These are phyloP conservation scores for Gymnarchus niloticus DNA, from an alignment of 2,113 vertebrate genomes.

Conservation along the genomic window DNA sequence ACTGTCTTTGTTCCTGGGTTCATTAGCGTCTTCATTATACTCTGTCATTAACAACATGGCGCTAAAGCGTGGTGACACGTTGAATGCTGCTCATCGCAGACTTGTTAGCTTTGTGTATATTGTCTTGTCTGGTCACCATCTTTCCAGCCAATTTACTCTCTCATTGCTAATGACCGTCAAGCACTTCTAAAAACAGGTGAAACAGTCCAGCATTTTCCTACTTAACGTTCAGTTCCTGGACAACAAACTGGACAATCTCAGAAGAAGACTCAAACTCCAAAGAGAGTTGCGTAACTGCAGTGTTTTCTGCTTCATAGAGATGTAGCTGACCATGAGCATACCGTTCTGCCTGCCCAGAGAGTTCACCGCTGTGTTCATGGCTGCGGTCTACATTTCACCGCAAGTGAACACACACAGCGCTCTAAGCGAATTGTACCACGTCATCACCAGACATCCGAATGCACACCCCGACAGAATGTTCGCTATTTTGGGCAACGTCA, in stretches of 20 bases:
- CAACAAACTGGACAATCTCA: slow-evolving; percentile 1
- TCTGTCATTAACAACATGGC: too few relatives aligned
- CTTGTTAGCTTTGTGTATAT: too few relatives aligned
- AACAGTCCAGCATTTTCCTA: not conserved
- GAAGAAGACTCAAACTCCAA: not conserved
- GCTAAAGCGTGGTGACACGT: too few relatives aligned
- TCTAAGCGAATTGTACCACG: not conserved
- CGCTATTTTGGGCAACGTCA: too few relatives aligned
- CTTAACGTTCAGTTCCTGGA: not conserved
- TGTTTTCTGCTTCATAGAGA: not conserved
- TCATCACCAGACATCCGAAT: not conserved
- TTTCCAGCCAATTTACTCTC: too few relatives aligned
- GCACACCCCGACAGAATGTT: not conserved
- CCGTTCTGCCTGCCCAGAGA: not conserved
- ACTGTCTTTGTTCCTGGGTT: too few relatives aligned
- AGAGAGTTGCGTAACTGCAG: not conserved
- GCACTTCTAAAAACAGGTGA: too few relatives aligned
- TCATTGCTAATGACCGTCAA: too few relatives aligned
- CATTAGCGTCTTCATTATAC: too few relatives aligned
- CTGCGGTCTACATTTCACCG: not conserved
- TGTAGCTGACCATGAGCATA: not conserved
- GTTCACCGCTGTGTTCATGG: not conserved
- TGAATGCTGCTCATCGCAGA: too few relatives aligned
- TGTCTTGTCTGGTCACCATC: too few relatives aligned
- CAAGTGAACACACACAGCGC: not conserved